Evolutionary conservation across 2,797 vertebrate species (phyloP).

Genomic region (Sebastes hubbsi): DNA sequence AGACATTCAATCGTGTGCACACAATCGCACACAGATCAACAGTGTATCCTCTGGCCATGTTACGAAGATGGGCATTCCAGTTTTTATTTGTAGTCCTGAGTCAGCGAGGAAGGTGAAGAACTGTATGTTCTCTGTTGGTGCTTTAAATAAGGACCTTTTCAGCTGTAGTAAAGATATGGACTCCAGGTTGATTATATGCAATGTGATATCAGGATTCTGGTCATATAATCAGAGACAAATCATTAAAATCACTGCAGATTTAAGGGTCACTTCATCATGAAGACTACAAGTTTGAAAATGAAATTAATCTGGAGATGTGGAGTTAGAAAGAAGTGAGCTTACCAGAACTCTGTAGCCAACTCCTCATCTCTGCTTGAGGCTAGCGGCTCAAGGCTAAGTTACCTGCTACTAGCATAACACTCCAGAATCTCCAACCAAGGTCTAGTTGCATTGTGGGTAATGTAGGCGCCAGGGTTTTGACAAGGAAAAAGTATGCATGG

Average conservation of each 20-base stretch:
- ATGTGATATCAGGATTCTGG: not conserved
- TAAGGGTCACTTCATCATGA: not conserved
- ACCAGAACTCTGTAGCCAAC: not conserved
- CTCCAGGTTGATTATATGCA: not conserved
- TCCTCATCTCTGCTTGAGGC: not conserved
- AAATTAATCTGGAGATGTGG: not conserved
- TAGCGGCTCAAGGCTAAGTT: not conserved
- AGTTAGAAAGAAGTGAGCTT: not conserved
- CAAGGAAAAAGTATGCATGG: not conserved
- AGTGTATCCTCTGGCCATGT: not conserved
- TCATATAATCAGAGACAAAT: not conserved
- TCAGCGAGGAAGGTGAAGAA: slow-evolving; percentile 7
- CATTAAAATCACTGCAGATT: not conserved
- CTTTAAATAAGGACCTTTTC: not conserved
- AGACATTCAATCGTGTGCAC: slow-evolving; percentile 11
- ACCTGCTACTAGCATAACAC: not conserved
- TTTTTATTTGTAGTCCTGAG: slow-evolving; percentile 27
- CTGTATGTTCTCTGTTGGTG: not conserved
- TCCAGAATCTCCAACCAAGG: not conserved
- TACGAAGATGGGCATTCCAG: slow-evolving; percentile 16
- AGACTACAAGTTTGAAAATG: not conserved
- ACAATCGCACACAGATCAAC: slow-evolving; percentile 7
- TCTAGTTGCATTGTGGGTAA: not conserved
- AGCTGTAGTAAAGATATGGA: not conserved
- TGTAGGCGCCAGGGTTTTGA: not conserved